These are phyloP conservation scores for Crematogaster levior DNA, from an alignment of 2,888 invertebrate species.

Conservation along the genomic window DNA sequence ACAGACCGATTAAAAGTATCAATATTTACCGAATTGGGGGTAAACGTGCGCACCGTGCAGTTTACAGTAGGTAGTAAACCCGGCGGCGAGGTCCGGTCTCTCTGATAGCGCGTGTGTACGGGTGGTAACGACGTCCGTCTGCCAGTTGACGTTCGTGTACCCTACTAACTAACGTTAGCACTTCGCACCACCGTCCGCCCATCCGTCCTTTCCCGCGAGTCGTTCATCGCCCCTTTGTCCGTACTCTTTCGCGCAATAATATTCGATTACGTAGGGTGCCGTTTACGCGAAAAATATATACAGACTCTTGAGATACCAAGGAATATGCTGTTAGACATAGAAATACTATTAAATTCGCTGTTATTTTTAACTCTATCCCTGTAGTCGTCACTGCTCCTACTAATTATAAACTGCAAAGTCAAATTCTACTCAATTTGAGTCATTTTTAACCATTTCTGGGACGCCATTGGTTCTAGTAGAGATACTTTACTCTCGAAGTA, in stretches of 20 bases:
- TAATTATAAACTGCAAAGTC: too few species aligned
- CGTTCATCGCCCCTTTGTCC: conserved; percentile 14
- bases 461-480: too few species aligned
- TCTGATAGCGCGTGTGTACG: conserved; percentile 45
- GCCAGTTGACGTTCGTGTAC: conserved; percentile 47
- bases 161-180: conserved; percentile 51
- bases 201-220: conserved; percentile 35
- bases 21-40: conserved; percentile 80
- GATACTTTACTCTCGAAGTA: too few species aligned
- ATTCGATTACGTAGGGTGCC: conserved; percentile 1
- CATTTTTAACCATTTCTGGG: too few species aligned
- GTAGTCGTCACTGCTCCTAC: too few species aligned
- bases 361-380: too few species aligned
- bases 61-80: conserved; percentile 59
- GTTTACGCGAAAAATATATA: too few species aligned
- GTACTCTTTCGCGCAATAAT: not conserved
- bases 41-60: conserved; percentile 59
- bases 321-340: not conserved
- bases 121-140: conserved; percentile 17
- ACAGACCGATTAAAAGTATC: conserved; percentile 82
- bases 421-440: too few species aligned
- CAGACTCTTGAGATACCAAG: not conserved
- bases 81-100: conserved; percentile 34
- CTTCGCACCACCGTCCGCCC: conserved; percentile 46
- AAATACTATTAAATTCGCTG: too few species aligned